Evolutionary conservation across 2,888 invertebrate species (phyloP).

Genomic region (Dasysyrphus tricinctus): DNA sequence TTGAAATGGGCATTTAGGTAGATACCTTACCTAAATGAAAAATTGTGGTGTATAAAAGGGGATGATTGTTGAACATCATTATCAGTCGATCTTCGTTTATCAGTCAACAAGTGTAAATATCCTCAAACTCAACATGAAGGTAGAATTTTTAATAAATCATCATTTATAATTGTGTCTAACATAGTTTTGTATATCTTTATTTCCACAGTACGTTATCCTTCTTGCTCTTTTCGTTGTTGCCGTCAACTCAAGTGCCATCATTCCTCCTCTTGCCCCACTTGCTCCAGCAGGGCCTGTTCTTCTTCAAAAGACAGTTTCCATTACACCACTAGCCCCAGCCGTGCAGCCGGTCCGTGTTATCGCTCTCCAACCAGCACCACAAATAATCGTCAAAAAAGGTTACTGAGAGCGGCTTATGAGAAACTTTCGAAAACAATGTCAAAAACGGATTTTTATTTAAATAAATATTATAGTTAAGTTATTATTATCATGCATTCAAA

Average conservation of each 20-base stretch:
- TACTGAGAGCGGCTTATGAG: background rate
- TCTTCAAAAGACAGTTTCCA: background rate
- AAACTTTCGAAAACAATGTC: background rate
- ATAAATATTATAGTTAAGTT: conserved; percentile 1
- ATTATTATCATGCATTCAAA: conserved; percentile 4
- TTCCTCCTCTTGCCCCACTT: background rate
- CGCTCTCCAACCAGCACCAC: too few relatives aligned
- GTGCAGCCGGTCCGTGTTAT: too few relatives aligned
- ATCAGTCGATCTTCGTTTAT: background rate
- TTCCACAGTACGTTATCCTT: background rate
- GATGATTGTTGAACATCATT: background rate
- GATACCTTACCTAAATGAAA: too few relatives aligned
- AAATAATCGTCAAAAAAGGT: too few relatives aligned
- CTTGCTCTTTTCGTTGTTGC: conserved; percentile 9
- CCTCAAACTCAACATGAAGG: conserved; percentile 4
- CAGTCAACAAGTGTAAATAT: background rate
- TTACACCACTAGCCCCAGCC: background rate
- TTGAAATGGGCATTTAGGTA: background rate
- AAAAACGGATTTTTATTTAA: background rate
- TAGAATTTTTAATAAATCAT: background rate
- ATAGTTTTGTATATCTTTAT: background rate
- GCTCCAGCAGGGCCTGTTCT: background rate
- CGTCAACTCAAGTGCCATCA: background rate
- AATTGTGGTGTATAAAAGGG: background rate
- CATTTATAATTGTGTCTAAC: background rate